phyloP scores from a whole-genome alignment of 2,113 vertebrate genomes.

The Pseudopodoces humilis region DNA sequence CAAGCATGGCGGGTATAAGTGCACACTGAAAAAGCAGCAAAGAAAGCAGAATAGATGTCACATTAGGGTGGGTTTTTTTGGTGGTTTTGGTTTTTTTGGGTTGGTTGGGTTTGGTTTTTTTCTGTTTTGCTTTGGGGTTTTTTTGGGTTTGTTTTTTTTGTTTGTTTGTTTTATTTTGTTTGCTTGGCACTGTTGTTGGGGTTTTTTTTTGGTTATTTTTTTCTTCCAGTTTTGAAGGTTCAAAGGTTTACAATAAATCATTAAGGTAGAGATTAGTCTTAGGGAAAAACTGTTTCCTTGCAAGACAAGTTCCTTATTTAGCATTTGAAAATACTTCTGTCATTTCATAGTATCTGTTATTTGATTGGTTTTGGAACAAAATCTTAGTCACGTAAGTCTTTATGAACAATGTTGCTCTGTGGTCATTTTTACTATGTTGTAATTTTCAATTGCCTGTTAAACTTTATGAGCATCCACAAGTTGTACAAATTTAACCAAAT shows the following conservation, averaged over 20 bases:
- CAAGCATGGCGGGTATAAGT: background rate
- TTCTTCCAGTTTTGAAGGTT: background rate
- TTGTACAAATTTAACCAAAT: background rate
- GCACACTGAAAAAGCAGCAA: background rate
- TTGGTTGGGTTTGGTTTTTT: background rate
- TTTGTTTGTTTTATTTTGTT: background rate
- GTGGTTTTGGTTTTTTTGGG: background rate
- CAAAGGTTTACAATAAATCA: background rate
- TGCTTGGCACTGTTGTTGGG: background rate
- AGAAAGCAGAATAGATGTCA: background rate
- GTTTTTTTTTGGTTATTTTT: background rate
- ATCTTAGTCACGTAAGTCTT: background rate
- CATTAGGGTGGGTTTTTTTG: rapidly evolving
- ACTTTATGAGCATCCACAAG: background rate
- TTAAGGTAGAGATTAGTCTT: background rate
- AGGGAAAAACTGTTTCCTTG: background rate
- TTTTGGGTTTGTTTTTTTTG: background rate
- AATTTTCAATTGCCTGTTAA: background rate
- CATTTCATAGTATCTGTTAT: background rate
- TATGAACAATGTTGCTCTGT: background rate
- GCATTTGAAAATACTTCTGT: background rate
- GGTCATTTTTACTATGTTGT: background rate
- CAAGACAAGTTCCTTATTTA: background rate
- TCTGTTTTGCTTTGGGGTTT: background rate
- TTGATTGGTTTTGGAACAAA: background rate